phyloP scores from a whole-genome alignment of 2,797 vertebrate species.

The Cercopithecus hamlyni region DNA sequence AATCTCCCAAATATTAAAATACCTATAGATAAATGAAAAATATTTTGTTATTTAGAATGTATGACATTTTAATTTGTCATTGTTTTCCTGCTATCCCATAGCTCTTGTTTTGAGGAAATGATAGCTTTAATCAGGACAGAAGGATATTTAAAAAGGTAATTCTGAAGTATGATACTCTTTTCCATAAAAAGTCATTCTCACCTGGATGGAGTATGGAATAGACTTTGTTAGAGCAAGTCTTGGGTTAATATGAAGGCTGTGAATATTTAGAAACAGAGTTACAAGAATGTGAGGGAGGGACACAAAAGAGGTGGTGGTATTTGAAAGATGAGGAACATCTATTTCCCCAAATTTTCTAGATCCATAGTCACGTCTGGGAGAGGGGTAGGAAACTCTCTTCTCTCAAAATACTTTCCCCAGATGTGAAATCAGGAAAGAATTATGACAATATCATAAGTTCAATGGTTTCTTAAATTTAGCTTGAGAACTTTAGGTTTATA shows the following conservation, averaged over 20 bases:
- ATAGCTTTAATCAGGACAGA: not conserved
- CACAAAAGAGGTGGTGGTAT: not conserved
- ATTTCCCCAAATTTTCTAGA: not conserved
- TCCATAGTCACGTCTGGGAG: not conserved
- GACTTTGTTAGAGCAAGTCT: not conserved
- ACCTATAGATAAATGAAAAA: not conserved
- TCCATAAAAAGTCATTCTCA: not conserved
- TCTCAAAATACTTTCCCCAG: not conserved
- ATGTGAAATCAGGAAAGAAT: slow-evolving; percentile 53
- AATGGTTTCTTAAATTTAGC: slow-evolving; percentile 51
- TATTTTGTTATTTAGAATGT: not conserved
- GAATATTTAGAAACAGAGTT: not conserved
- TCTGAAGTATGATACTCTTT: not conserved
- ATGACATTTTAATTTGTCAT: not conserved
- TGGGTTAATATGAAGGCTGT: not conserved
- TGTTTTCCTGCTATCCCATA: not conserved
- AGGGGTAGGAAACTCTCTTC: not conserved
- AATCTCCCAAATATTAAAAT: not conserved
- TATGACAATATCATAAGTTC: slow-evolving; percentile 24
- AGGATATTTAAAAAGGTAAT: not conserved
- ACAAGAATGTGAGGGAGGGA: not conserved
- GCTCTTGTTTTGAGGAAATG: not conserved
- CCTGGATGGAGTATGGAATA: not conserved
- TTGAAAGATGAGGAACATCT: not conserved
- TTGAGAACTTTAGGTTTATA: slow-evolving; percentile 16